These are phyloP conservation scores for Anolis sagrei DNA, from an alignment of 2,113 vertebrate species.

Conservation along the genomic window DNA sequence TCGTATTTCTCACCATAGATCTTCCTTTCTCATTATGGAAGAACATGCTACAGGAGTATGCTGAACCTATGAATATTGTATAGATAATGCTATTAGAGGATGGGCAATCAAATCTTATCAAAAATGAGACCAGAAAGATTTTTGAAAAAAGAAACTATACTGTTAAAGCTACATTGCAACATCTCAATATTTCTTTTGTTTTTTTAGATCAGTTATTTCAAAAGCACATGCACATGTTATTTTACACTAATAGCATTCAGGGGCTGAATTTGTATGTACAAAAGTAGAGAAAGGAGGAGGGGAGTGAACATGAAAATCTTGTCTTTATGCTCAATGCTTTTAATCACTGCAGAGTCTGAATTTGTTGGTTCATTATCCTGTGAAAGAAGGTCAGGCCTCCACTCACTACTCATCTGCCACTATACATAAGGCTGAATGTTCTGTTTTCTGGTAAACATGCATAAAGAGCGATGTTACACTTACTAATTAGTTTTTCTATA, in stretches of 20 bases:
- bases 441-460: slow-evolving; percentile 23
- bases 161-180: slow-evolving; percentile 2
- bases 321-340: slow-evolving; percentile 19
- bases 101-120: slow-evolving; percentile 31
- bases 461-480: slow-evolving; percentile 26
- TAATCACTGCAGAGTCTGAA: slow-evolving; percentile 36
- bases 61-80: slow-evolving; percentile 11
- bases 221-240: slow-evolving; percentile 21
- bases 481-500: slow-evolving; percentile 56
- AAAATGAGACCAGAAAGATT: slow-evolving; percentile 40
- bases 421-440: slow-evolving; percentile 12
- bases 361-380: slow-evolving; percentile 14
- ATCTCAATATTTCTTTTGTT: slow-evolving; percentile 10
- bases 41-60: rapidly evolving
- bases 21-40: background rate
- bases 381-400: slow-evolving; percentile 30
- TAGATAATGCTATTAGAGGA: background rate
- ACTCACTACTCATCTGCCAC: slow-evolving; percentile 43
- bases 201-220: slow-evolving; percentile 1
- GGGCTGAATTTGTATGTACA: background rate
- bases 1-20: background rate
- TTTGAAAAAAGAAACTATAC: slow-evolving; percentile 16
- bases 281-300: slow-evolving; percentile 6
- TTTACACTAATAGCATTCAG: slow-evolving; percentile 12
- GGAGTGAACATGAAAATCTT: slow-evolving; percentile 6